Base-by-base conservation (phyloP, 53 echinoderm and acorn worm genomes). In the Temnopleurus reevesii region DNA sequence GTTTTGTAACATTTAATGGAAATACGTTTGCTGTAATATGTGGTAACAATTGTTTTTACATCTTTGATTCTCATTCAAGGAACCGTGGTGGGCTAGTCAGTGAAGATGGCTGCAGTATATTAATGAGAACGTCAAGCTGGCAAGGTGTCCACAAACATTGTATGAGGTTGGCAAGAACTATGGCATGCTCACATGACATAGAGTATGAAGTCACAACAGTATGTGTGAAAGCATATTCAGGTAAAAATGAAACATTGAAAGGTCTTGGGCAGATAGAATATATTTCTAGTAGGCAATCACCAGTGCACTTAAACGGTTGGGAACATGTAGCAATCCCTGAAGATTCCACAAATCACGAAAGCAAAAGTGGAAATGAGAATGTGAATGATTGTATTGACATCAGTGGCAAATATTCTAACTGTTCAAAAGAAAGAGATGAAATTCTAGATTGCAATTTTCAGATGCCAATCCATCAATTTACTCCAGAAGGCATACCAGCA, bases 51-150 rank as follows among this genome's bases (percentile, higher is more conserved):
- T 33, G 15, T 17, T 64, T 64, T 35, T 64, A 33, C 2, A 33
- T 64, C 31, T 64, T 64, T 34, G 64, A 64, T 64, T 64, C 64
- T 15, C 64, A 64, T 64, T 64, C 64, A 17, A 64, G 64, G 10
- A 64, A 18, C 18, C 13, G 35, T 17, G 1, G 18, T 17, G 64
- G 64, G 1, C 35, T 64, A 17, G 4, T 34, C 2, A 64, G 4
- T 34, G 64, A 64, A 4, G 23, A 64, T 31, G 64, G 64, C 12
- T 31, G 18, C 18, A 64, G 64, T 34, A 10, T 34, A 0, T 1
- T 64, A 17, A 31, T 64, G 12, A 2, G 5, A 12, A 34, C 64
- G 31, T 23, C 35, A 64, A 64, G 33, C 35, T 64, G 64, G 64
- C 64, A 64, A 64, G 64, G 64, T 64, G 64, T 64, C 17, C 35